These are phyloP conservation scores for Heliconius erato DNA, from an alignment of 2,888 invertebrate species.

Conservation along the genomic window DNA sequence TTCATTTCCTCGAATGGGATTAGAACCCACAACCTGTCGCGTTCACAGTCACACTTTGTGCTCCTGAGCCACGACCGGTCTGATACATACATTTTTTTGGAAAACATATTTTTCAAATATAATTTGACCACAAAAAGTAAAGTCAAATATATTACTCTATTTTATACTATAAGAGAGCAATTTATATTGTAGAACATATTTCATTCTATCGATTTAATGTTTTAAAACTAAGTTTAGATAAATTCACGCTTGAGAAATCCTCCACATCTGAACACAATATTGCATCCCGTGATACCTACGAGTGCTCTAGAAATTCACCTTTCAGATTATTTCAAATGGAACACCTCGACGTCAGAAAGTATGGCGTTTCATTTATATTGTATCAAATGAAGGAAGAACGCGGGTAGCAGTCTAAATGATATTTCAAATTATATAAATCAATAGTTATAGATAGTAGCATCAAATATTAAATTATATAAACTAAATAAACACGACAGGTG, in stretches of 20 bases:
- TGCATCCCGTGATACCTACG: slow-evolving; percentile 7
- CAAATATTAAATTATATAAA: too few relatives aligned
- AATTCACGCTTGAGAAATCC: slow-evolving; percentile 4
- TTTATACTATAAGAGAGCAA: background rate
- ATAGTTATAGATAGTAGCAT: background rate
- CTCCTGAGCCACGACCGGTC: too few relatives aligned
- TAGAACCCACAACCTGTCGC: too few relatives aligned
- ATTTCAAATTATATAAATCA: slow-evolving; percentile 12
- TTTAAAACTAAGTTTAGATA: background rate
- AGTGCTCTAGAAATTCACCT: slow-evolving; percentile 19
- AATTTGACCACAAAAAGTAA: background rate
- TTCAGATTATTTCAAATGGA: slow-evolving; percentile 18
- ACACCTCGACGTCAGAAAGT: background rate
- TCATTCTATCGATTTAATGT: background rate
- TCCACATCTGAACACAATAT: background rate
- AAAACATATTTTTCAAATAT: background rate
- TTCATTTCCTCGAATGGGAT: too few relatives aligned
- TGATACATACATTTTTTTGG: too few relatives aligned
- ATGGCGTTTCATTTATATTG: slow-evolving; percentile 4
- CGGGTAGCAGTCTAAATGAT: slow-evolving; percentile 13
- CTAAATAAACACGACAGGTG: too few relatives aligned
- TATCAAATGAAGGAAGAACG: background rate
- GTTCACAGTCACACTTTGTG: too few relatives aligned
- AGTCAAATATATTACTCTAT: background rate
- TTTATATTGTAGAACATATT: background rate